Base-by-base conservation (phyloP, 2,113 vertebrate species). In the Embiotoca jacksoni region DNA sequence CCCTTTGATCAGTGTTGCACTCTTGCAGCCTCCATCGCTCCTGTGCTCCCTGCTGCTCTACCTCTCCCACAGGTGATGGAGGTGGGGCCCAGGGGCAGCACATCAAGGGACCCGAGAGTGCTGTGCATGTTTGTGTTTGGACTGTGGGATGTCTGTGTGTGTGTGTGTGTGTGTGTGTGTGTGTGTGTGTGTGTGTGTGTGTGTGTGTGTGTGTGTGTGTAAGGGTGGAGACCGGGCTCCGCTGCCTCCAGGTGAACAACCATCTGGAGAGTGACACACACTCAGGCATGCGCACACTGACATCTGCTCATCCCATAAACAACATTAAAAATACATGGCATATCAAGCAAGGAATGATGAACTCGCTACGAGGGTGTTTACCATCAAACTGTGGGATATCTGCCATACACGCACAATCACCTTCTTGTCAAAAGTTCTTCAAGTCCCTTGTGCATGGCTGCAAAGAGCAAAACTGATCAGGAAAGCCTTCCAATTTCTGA, bases 291-390 rank as follows among this genome's bases (percentile, higher is more conserved):
- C 77, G 87, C 71, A 81, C 58, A 66, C 56, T 49, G 64, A 70
- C 81, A 87, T 85, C 84, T 82, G 91, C 76, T 90, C 74, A 81
- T 78, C 85, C 41, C 64, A 72, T 66, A 83, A 78, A 90, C 82
- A 85, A 72, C 78, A 91, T 93, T 83, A 92, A 89, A 91, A 84
- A 91, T 83, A 83, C 33, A 88, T 87, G 69, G 37, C 16, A 52
- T 75, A 61, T 88, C 57, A 80, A 74, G 56, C 52, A 50, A 61
- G 80, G 50, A 61, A 49, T 1, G 83, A 67, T 74, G 62, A 70
- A 83, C 67, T 71, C 52, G 76, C 87, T 83, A 58, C 64, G 36
- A 81, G 84, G 54, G 4, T 76, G 72, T 91, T 86, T 78, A 83
- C 58, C 73, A 72, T 81, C 64, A 39, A 36, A 60, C 76, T 63